phyloP scores from a whole-genome alignment of 2,797 vertebrate genomes.

The Paratrypauchen microcephalus region DNA sequence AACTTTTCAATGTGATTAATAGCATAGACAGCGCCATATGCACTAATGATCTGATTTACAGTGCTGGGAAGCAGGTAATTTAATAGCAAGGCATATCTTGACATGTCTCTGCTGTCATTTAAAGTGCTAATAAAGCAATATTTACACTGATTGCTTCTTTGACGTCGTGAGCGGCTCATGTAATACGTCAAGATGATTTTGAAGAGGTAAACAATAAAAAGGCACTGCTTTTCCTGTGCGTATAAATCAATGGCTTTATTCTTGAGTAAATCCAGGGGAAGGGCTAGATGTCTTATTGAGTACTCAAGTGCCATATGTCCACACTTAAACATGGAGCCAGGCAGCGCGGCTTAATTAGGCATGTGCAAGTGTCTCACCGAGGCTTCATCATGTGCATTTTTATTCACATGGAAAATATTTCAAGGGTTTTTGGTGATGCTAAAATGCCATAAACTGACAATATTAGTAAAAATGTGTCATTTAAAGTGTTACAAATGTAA shows the following conservation, averaged over 20 bases:
- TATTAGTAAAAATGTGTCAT: no score
- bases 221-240: slow-evolving; percentile 14
- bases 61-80: slow-evolving; percentile 1
- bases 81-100: background rate
- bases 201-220: slow-evolving; percentile 21
- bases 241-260: slow-evolving; percentile 37
- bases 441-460: background rate
- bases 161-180: background rate
- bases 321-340: slow-evolving; percentile 31
- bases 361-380: slow-evolving; percentile 19
- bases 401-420: slow-evolving; percentile 16
- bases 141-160: background rate
- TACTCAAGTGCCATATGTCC: slow-evolving; percentile 47
- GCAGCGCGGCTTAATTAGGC: slow-evolving; percentile 24
- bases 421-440: background rate
- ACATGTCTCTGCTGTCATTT: background rate
- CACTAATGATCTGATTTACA: background rate
- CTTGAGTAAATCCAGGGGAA: slow-evolving; percentile 27
- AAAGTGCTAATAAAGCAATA: background rate
- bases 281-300: slow-evolving; percentile 40
- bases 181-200: slow-evolving; percentile 8
- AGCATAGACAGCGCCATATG: background rate
- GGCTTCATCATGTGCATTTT: slow-evolving; percentile 11
- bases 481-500: background rate
- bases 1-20: slow-evolving; percentile 25